Evolutionary conservation across 92 coral and sea anemone species (phyloP), one percentile per base, ranked within the genome.

Genomic region (Parazoanthus atlanticus): DNA sequence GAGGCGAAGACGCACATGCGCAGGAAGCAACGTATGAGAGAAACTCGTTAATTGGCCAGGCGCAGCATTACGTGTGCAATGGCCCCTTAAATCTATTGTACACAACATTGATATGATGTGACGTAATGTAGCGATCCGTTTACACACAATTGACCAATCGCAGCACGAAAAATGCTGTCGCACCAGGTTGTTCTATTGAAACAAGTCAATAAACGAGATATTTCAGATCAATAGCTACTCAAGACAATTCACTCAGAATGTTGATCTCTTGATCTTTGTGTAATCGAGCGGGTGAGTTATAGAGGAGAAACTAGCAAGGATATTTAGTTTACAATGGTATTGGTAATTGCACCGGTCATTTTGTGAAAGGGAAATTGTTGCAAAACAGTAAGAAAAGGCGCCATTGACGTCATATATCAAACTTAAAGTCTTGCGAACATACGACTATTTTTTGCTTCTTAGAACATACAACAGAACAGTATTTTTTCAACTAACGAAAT

Each of bases 91-190:
- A 86, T 78, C 86, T 73, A 69, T 49, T 86, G 88, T 79, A 78
- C 84, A 92, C 94, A 89, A 92, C 93, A 95, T 95, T 93, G 92
- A 92, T 93, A 95, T 90, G 86, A 80, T 89, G 94, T 95, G 98
- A 95, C 95, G 98, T 95, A 95, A 95, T 95, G 92, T 88, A 90
- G 90, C 94, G 98, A 93, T 89, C 98, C 94, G 87, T 93, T 95
- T 94, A 95, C 93, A 90, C 90, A 52, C 88, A 33, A 64, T 26
- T 38, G 76, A 88, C 98, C 98, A 93, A 95, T 93, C 96, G 86
- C 76, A 69, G 74, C 76, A 36, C 91, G 40, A 56, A 33, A 28
- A 90, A 88, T 73, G 43, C 56, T 49, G 76, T 73, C 78, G 66
- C 86, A 90, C 77, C 98, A 86, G 98, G 96, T 93, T 92, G 94